Base-by-base conservation (phyloP, 1,140 invertebrate genomes). In the Parasteatoda tepidariorum region DNA sequence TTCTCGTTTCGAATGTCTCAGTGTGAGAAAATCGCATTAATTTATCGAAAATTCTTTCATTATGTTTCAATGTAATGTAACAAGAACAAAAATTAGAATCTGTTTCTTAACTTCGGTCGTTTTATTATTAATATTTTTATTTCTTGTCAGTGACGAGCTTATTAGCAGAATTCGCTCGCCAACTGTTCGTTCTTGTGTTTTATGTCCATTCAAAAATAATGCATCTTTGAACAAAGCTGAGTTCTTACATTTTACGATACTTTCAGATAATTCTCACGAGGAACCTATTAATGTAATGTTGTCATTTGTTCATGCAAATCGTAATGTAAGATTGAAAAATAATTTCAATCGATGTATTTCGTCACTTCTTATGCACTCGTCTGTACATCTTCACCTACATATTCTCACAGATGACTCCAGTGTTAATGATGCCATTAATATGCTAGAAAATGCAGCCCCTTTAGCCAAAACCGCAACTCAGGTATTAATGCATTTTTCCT, bases 391-490 rank as follows among this genome's bases (percentile, higher is more conserved):
- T 55, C 89, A 91, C 54, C 89, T 95, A 28, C 92, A 94, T 86
- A 90, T 95, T 2, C 92, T 95, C 67, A 92, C 91, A 1, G 94
- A 95, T 87, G 87, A 89, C 3, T 88, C 90, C 6, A 94, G 94
- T 88, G 90, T 91, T 86, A 68, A 87, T 3, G 90, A 93, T 64
- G 93, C 93, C n/a, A 87, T 91, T 59, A 88, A 90, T 26, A 90
- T 94, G 22, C 85, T 92, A 57, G 88, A 87, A 84, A 88, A 88
- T 75, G 90, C 88, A 67, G 90, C 87, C 82, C 89, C 57, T 54
- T 86, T 85, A 4, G 88, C 88, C 28, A 87, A 87, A 83, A 90
- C 89, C 86, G 89, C 88, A 70, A 71, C 86, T 13, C 86, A 86
- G 85, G 86, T 84, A 89, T 91, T 86, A 88, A 89, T 33, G 13